Evolutionary conservation across 2,888 invertebrate genomes (phyloP).

Genomic region (Podotricha telesiphe): DNA sequence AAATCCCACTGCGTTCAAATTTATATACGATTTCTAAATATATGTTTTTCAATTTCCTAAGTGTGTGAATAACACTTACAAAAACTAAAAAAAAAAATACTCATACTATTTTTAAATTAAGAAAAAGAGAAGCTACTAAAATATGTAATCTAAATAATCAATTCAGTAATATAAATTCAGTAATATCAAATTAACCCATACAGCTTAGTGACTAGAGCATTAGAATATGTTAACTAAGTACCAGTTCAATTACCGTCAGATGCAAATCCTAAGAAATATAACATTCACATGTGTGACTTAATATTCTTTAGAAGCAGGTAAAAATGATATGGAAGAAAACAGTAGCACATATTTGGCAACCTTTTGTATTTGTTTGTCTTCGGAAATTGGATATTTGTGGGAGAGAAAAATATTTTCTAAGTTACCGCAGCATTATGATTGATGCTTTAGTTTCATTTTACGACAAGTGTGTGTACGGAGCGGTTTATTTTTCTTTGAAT

Average conservation of each 20-base stretch:
- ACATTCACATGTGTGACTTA: not conserved
- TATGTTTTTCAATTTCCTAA: too few relatives aligned
- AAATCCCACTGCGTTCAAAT: too few relatives aligned
- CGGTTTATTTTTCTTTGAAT: conserved; percentile 16
- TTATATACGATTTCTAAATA: too few relatives aligned
- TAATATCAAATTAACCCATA: too few relatives aligned
- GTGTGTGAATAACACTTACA: too few relatives aligned
- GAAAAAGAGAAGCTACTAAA: too few relatives aligned
- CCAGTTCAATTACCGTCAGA: not conserved
- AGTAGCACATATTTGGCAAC: conserved; percentile 29
- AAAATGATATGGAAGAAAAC: conserved; percentile 10
- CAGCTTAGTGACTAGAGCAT: too few relatives aligned
- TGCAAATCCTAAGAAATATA: not conserved
- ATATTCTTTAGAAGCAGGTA: not conserved
- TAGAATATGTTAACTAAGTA: too few relatives aligned
- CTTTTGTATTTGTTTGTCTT: conserved; percentile 32
- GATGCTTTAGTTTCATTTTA: conserved; percentile 32
- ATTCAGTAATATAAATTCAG: too few relatives aligned
- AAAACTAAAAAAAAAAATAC: too few relatives aligned
- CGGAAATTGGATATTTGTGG: conserved; percentile 32
- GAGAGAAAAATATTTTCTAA: conserved; percentile 33
- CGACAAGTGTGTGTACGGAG: conserved; percentile 8
- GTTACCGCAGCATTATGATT: conserved; percentile 27
- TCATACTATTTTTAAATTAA: too few relatives aligned
- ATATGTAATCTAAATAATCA: too few relatives aligned